Percentiles rank a stretch among this genome's conserved stretches.
These are phyloP conservation scores for Gopherus flavomarginatus DNA, from an alignment of 2,113 vertebrate species.

Conservation along the genomic window DNA sequence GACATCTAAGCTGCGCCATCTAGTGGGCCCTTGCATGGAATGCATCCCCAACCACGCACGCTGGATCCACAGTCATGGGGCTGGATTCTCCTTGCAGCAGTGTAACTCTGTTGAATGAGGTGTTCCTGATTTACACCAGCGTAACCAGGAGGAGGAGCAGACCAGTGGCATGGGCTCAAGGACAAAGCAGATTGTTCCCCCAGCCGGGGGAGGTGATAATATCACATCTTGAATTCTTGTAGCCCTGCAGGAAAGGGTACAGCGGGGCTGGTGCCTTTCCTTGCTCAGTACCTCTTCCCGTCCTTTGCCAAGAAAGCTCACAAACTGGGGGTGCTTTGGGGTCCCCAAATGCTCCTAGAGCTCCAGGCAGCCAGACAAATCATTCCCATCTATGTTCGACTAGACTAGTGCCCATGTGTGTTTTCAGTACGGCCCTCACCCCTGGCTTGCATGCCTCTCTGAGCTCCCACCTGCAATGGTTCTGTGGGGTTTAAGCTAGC, in stretches of 20 bases:
- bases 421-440: no score
- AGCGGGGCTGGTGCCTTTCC: background rate
- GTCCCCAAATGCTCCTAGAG: no score
- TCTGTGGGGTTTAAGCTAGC: background rate
- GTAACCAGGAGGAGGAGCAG: background rate
- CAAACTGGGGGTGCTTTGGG: background rate
- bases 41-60: background rate
- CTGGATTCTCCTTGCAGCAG: background rate
- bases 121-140: background rate
- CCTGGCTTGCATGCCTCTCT: background rate
- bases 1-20: background rate
- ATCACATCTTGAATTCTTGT: background rate
- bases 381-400: no score
- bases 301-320: background rate
- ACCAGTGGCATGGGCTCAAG: background rate
- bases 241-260: background rate
- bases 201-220: no score
- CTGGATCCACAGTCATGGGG: no score
- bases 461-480: background rate
- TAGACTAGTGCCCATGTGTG: no score
- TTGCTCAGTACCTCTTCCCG: background rate
- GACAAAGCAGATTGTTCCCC: background rate
- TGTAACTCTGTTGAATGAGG: background rate
- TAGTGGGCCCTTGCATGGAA: background rate
- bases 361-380: no score